A percentile compares a stretch with the other conserved stretches of the same genome.
Conservation (phyloP, 1,140 invertebrate genomes). For the Cheumatopsyche charites region DNA sequence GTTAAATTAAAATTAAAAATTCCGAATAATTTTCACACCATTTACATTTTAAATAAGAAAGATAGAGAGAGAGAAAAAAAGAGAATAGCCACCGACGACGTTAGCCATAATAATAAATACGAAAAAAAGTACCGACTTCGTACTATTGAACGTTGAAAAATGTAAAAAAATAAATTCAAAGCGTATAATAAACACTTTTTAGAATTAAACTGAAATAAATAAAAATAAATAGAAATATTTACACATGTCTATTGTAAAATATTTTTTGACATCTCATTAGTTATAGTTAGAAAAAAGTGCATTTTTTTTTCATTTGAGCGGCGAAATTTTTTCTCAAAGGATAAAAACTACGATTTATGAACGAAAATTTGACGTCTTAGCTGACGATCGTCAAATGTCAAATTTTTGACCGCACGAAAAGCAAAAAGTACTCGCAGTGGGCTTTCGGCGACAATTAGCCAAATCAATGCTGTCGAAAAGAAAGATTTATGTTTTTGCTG, state of each 20-base stretch:
- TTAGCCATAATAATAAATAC: conserved; percentile 7
- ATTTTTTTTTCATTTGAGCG: too few species aligned
- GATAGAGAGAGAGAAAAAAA: not conserved
- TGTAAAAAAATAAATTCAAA: too few species aligned
- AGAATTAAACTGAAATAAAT: too few species aligned
- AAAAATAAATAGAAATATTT: too few species aligned
- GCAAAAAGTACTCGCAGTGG: not conserved
- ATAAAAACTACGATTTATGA: too few species aligned
- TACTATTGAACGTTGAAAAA: too few species aligned
- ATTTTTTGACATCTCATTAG: too few species aligned
- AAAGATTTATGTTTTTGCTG: conserved; percentile 22
- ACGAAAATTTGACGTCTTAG: too few species aligned
- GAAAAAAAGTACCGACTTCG: not conserved
- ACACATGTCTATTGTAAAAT: too few species aligned
- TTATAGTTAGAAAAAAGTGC: too few species aligned
- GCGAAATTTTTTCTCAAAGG: too few species aligned
- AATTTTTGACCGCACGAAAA: conserved; percentile 5
- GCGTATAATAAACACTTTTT: too few species aligned
- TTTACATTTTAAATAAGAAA: conserved; percentile 41
- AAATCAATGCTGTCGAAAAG: conserved; percentile 22
- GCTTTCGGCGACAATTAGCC: conserved; percentile 18
- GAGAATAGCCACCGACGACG: not conserved
- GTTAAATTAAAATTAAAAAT: conserved; percentile 49
- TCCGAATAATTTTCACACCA: conserved; percentile 46
- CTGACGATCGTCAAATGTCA: not conserved